These are phyloP conservation scores for Cyprinodon brontotheroides DNA, from an alignment of 2,113 vertebrate species.

Conservation along the genomic window DNA sequence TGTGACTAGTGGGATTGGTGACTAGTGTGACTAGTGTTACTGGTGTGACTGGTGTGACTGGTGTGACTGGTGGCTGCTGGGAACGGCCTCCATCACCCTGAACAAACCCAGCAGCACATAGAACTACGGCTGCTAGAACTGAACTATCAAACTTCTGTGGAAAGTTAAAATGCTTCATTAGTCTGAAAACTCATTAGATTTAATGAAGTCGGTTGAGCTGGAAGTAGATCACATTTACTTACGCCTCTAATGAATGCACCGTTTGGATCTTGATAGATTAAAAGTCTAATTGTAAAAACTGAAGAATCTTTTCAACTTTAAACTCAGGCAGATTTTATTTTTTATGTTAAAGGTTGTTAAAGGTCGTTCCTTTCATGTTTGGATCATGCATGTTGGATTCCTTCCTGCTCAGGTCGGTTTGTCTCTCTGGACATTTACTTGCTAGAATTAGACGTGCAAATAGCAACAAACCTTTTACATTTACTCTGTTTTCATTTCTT, in stretches of 20 bases:
- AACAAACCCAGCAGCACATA: neutral
- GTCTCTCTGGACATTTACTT: no score
- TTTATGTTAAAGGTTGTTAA: no score
- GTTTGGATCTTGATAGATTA: constrained; percentile 43
- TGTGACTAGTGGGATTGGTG: no score
- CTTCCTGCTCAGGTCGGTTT: no score
- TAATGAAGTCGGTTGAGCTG: constrained; percentile 67
- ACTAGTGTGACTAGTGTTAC: no score
- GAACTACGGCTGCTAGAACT: neutral
- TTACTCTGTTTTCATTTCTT: neutral
- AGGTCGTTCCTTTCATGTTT: no score
- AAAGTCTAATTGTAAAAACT: constrained; percentile 37
- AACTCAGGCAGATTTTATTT: neutral
- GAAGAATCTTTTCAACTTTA: constrained; percentile 31
- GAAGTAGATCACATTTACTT: constrained; percentile 61
- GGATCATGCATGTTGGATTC: no score
- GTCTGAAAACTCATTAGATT: constrained; percentile 65
- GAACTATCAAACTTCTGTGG: constrained; percentile 31
- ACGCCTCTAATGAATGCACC: constrained; percentile 50
- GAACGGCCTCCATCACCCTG: neutral
- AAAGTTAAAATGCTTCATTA: constrained; percentile 62
- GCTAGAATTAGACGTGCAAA: no score
- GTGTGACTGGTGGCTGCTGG: no score
- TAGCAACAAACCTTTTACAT: no score
- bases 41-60: no score